Evolutionary conservation across 2,797 vertebrate species (phyloP), one percentile per base, ranked within the genome.

Genomic region (Tinamus major): DNA sequence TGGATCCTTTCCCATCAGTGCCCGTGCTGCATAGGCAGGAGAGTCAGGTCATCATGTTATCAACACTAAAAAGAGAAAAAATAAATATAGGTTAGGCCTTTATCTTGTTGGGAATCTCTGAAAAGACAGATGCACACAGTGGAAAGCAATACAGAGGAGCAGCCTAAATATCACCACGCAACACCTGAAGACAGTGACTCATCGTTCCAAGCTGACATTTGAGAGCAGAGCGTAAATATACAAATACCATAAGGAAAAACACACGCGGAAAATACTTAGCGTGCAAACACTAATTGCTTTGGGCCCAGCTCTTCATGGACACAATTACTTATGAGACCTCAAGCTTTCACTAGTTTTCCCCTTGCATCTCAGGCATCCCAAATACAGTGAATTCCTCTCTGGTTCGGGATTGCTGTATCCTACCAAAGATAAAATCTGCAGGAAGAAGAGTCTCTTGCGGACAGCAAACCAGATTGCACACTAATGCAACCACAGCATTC

Each of bases 1-100:
- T 98, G 98, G 98, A 98, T 97, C 98, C 96, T 97, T 98, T 99
- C 98, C 99, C 99, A 99, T 99, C 96, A 99, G 99, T 98, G 97
- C 97, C 97, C 61, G 98, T 51, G 63, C 94, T 89, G 89, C 94
- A 88, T 97, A 94, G 97, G 96, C 96, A 95, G 94, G 95, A 94
- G 55, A 5, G 55, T 99, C 98, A 98, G 97, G 98, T 98, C 98
- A 98, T 98, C 94, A 92, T 8, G 78, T 37, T 79, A 96, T 76
- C 81, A 77, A 44, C 13, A 26, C 96, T 97, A 19, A 11, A 87
- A 86, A 33, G 39, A 59, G 9, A 72, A 5, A 21, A 85, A 72
- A 6, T 18, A 53, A 0, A 20, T 33, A 79, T 1, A 51, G 11
- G 29, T 84, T 15, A 89, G 42, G 58, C 2, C 11, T 81, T 59